Base-by-base conservation (phyloP, 2,888 invertebrate species). In the Catonia carolina region DNA sequence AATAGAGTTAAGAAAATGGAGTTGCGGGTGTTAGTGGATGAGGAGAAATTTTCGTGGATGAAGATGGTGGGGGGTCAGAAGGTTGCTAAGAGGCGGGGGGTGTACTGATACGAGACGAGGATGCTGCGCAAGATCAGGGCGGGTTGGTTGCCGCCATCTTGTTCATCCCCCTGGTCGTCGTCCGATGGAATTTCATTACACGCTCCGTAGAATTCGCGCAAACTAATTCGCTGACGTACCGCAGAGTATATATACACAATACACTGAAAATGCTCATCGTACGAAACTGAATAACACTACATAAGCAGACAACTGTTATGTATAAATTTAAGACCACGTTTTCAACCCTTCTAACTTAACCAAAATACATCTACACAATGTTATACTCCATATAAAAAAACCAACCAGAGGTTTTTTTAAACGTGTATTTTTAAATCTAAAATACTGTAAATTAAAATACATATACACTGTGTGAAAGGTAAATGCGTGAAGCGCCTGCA, bases 61-160 rank as follows among this genome's bases (percentile, higher is more conserved):
- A 18, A 22, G 45, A 23, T 45, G 45, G 14, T 45, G 14, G n/a
- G 23, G 20, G 18, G 22, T 12, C 8, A 8, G 27, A 27, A 27
- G 23, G 23, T 7, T 22, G 45, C n/a, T 15, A 27, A 1, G 42
- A 3, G 23, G 45, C 7, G 22, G 41, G n/a, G 5, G 3, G 36
- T 3, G 36, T 14, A 18, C 17, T 2, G 14, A 15, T 12, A 10
- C 17, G 22, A 18, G 42, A 18, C 2, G 42, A n/a, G 42, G n/a
- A 42, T 27, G 15, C 45, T 45, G 45, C 45, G 45, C 45, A 45
- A 45, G 45, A 45, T 45, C 45, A 18, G 45, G 45, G 27, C 27
- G 27, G 45, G 27, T 23, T 45, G 23, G 23, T 14, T 22, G 23
- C 8, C 45, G 45, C 45, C 45, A 45, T 45, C 45, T 45, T 45